Base-by-base conservation (phyloP, 2,113 vertebrate species). In the Phalacrocorax aristotelis region DNA sequence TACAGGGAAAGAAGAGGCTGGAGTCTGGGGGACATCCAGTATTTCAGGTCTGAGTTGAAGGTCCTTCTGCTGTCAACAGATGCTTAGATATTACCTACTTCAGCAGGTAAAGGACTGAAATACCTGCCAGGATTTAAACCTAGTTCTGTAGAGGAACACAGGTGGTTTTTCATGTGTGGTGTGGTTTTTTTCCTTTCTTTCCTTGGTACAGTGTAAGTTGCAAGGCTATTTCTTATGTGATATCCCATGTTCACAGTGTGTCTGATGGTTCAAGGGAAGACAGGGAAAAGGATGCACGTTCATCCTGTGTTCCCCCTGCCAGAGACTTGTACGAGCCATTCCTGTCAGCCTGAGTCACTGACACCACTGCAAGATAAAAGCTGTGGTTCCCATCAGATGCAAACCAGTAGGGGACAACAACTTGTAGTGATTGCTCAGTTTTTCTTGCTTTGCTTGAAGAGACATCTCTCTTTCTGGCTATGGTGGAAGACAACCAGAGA, bases 201-300 rank as follows among this genome's bases (percentile, higher is more conserved):
- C 42, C 38, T 38, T 38, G 38, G 38, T 38, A 38, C 21, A 6
- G 3, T n/a, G 6, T 15, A 69, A 61, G 29, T 54, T 38, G 40
- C 38, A 71, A 2, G 1, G 71, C 78, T 30, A 25, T 40, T 38
- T 55, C 46, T 21, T 34, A 9, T 0, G 0, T 72, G 22, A 1
- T 4, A 13, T 13, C 42, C 10, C 12, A 4, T 49, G 32, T 60
- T 29, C 4, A 14, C 6, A 29, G 9, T 6, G 19, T 30, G 55
- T 8, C 42, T 38, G 26, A 38, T 61, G 51, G 9, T 15, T 34
- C 54, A 11, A 49, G 52, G 52, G 21, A 68, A 72, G n/a, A 7
- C 23, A 40, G 54, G 68, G 34, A 34, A 42, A 36, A 30, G 14
- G 40, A 4, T 68, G 7, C 10, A 5, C 40, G 18, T 69, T 82